Evolutionary conservation across 2,888 invertebrate genomes (phyloP), one percentile per base, ranked within the genome.

Genomic region (Troides aeacus): DNA sequence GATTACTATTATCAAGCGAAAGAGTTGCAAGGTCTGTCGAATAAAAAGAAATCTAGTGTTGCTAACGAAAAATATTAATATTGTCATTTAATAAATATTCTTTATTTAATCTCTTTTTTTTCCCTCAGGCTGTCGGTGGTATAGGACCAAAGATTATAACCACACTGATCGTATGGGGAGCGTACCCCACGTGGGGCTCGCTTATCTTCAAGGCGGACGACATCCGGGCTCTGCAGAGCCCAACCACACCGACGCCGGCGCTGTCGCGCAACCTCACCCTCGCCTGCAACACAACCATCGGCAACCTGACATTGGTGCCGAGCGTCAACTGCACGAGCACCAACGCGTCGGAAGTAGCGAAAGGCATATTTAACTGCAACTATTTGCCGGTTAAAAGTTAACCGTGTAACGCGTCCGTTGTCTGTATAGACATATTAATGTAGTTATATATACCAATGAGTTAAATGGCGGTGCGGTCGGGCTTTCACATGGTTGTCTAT

Each of bases 141-240:
- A 94, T 96, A 72, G 95, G 96, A 0, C 96, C 98, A 42, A 96
- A 96, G 73, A 85, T 96, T 12, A 94, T 97, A 63, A 96, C 97
- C 0, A 94, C 97, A 0, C 78, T 95, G 2, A 87, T 96, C 4
- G 93, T 97, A 15, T 95, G 96, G 83, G 85, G 94, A 0, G 93
- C 96, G 23, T 96, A 96, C 84, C 95, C 96, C 61, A 95, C 96
- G 0, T 95, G 96, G 94, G 97, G 96, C 0, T 88, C 90, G 5
- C 84, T 95, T 12, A 94, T 97, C 64, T 97, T 92, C 87, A 82
- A 85, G 4, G 74, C 77, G 0, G 73, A 79, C 0, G 76, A 80
- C 64, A 72, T 79, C n/a, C 50, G 66, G 0, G 72, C 69, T 0
- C 24, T 76, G 23, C 69, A 76, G 64, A 71, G 59, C 58, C 62